Conservation (phyloP, 2,888 invertebrate genomes). For the Danaus chrysippus region DNA sequence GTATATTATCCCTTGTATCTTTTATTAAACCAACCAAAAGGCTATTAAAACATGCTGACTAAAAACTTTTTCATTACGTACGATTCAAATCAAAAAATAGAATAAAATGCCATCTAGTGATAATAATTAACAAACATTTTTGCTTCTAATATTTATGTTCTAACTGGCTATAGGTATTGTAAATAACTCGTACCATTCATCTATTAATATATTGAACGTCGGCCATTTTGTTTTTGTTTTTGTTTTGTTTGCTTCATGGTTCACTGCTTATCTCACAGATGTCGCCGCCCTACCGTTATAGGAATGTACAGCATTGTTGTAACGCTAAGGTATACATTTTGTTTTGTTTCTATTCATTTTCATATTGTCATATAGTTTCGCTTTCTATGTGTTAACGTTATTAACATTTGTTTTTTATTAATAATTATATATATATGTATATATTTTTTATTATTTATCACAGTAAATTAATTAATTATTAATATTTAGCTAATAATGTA, state of each 20-base stretch:
- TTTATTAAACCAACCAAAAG: neutral
- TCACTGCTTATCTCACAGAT: conserved; percentile 58
- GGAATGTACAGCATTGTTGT: conserved; percentile 70
- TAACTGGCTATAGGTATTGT: no score
- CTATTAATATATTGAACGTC: conserved; percentile 12
- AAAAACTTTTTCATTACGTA: no score
- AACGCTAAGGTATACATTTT: conserved; percentile 66
- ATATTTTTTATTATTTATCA: neutral
- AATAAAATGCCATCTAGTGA: no score
- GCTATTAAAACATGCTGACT: no score
- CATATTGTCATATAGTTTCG: conserved; percentile 32
- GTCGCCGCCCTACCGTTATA: conserved; percentile 71
- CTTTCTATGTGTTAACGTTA: conserved; percentile 15
- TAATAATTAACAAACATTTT: no score
- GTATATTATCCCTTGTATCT: conserved; percentile 38
- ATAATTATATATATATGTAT: conserved; percentile 1
- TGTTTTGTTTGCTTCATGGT: conserved; percentile 34
- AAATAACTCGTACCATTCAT: neutral
- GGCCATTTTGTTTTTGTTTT: conserved; percentile 31
- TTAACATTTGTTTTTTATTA: conserved; percentile 9
- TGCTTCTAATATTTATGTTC: no score
- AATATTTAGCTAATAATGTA: no score
- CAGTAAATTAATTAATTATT: neutral
- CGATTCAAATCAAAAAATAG: no score
- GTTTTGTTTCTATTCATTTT: conserved; percentile 32